These are phyloP conservation scores for Halisarca cf. caerulea DNA, from an alignment of 37 sponge, comb jelly and placozoan species.

Conservation along the genomic window DNA sequence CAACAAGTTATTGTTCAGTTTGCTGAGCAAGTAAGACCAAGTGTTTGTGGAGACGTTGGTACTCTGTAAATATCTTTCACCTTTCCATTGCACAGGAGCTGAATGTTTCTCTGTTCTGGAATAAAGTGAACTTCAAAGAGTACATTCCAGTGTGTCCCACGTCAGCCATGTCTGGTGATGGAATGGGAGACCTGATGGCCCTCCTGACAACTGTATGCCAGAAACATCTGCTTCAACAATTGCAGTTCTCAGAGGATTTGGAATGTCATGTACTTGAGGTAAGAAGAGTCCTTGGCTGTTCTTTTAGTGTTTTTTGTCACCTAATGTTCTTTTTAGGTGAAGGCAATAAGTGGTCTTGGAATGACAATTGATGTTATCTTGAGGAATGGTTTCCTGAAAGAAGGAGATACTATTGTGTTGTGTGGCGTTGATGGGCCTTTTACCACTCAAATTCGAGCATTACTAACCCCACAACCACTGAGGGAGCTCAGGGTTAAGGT, in stretches of 20 bases:
- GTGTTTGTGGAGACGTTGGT: neutral
- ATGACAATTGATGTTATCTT: constrained; percentile 96
- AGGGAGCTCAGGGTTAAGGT: constrained; percentile 91
- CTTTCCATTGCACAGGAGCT: constrained; percentile 69
- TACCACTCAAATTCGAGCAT: constrained; percentile 76
- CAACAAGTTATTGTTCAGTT: constrained; percentile 68
- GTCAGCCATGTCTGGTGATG: constrained; percentile 97
- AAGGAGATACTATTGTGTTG: constrained; percentile 94
- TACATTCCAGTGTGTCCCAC: constrained; percentile 89
- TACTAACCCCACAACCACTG: constrained; percentile 97
- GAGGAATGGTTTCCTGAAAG: constrained; percentile 87
- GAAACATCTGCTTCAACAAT: constrained; percentile 53
- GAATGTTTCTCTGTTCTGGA: constrained; percentile 95
- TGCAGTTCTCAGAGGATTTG: constrained; percentile 79
- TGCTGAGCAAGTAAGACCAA: constrained; percentile 75
- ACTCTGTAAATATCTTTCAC: neutral
- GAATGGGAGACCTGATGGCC: constrained; percentile 98
- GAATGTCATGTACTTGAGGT: constrained; percentile 97
- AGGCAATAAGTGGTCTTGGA: constrained; percentile 94
- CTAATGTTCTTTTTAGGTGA: constrained; percentile 61
- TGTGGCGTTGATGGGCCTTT: constrained; percentile 91
- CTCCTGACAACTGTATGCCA: constrained; percentile 69
- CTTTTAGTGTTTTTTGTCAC: neutral
- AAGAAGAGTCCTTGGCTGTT: neutral
- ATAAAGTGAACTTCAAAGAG: constrained; percentile 90